A percentile compares a stretch with the other conserved stretches of the same genome.
phyloP scores from a whole-genome alignment of 2,888 invertebrate species.

The Dryobotodes eremita region DNA sequence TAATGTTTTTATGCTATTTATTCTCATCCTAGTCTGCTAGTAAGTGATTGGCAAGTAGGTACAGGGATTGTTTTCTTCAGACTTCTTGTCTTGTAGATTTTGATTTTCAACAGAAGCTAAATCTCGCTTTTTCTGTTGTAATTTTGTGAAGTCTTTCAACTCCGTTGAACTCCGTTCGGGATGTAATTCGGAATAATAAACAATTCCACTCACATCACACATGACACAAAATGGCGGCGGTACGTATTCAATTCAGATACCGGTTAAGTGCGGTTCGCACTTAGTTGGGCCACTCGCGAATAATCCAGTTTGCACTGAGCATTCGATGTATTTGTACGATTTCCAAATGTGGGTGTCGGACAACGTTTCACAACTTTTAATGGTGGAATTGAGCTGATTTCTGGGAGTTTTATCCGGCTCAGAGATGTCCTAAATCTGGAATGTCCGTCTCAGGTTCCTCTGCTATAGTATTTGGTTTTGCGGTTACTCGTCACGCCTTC shows the following conservation, averaged over 20 bases:
- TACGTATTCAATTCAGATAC: conserved; percentile 59
- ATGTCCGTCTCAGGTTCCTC: conserved; percentile 11
- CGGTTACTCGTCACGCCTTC: conserved; percentile 56
- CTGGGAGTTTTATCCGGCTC: conserved; percentile 1
- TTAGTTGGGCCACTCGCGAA: conserved; percentile 54
- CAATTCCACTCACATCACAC: conserved; percentile 36
- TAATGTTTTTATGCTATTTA: neutral
- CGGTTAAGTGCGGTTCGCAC: conserved; percentile 61
- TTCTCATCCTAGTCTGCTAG: neutral
- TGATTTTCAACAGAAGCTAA: neutral
- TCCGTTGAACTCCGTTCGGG: conserved; percentile 20
- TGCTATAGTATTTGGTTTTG: conserved; percentile 39
- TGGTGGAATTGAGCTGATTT: conserved; percentile 10
- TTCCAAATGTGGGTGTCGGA: conserved; percentile 48
- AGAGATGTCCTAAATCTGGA: neutral
- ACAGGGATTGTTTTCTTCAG: neutral
- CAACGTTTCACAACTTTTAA: conserved; percentile 22
- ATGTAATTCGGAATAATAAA: conserved; percentile 48
- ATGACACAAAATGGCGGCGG: conserved; percentile 60
- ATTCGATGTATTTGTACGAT: conserved; percentile 44
- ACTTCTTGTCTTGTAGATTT: neutral
- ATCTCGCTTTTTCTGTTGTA: neutral
- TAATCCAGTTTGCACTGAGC: conserved; percentile 63
- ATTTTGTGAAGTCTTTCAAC: neutral
- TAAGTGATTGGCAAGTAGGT: neutral